Evolutionary conservation across 2,888 invertebrate genomes (phyloP).

Genomic region (Drosophila multiciliata): DNA sequence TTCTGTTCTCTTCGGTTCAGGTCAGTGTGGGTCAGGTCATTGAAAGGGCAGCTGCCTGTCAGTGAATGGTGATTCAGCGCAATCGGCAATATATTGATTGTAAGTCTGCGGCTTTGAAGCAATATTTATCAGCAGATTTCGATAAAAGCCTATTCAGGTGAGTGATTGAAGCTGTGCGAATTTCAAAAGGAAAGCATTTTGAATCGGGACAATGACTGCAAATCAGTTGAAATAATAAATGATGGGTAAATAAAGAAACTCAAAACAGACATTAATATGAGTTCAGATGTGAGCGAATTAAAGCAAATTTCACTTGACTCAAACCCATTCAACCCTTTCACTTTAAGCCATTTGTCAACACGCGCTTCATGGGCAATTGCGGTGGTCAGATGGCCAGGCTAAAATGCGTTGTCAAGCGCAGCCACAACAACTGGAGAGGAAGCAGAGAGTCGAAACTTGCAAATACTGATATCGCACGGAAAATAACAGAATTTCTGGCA

Average conservation of each 20-base stretch:
- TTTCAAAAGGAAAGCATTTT: conserved; percentile 6
- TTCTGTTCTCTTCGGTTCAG: conserved; percentile 2
- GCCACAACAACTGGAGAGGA: conserved; percentile 26
- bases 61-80: conserved; percentile 75
- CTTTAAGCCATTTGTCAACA: conserved; percentile 74
- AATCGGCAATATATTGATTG: conserved; percentile 69
- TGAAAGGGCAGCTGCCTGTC: conserved; percentile 10
- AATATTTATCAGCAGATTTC: conserved; percentile 68
- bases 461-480: conserved; percentile 18
- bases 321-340: conserved; percentile 13
- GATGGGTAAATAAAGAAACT: background rate
- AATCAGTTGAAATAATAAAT: conserved; percentile 2
- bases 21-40: conserved; percentile 10
- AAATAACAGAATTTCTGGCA: conserved; percentile 41
- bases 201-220: conserved; percentile 5
- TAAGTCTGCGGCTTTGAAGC: conserved; percentile 37
- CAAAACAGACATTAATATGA: background rate
- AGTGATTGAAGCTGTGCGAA: conserved; percentile 37
- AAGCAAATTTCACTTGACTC: conserved; percentile 26
- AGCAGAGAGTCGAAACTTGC: conserved; percentile 19
- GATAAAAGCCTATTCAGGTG: conserved; percentile 34
- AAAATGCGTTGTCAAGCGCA: conserved; percentile 51
- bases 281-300: conserved; percentile 37
- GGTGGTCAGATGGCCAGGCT: conserved; percentile 46
- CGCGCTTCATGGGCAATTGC: conserved; percentile 19